phyloP scores from a whole-genome alignment of 1,140 invertebrate species.

The Hycleus cichorii region DNA sequence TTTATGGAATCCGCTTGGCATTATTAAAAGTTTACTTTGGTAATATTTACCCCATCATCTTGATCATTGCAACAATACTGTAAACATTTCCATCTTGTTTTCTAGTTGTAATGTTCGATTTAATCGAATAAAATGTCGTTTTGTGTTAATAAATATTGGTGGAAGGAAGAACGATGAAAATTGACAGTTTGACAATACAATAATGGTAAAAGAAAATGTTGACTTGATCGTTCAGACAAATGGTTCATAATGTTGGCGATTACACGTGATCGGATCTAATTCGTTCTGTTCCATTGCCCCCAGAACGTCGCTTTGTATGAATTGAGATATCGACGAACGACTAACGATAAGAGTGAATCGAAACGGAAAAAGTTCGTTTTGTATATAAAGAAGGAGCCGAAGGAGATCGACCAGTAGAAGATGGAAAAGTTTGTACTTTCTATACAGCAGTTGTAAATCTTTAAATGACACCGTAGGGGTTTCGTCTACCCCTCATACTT shows the following conservation, averaged over 20 bases:
- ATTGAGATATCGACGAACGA: constrained; percentile 15
- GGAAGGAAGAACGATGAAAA: too few relatives aligned
- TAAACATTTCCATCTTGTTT: too few relatives aligned
- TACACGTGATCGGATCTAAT: constrained; percentile 7
- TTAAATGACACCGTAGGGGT: constrained; percentile 21
- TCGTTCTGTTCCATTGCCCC: constrained; percentile 13
- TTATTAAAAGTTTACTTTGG: too few relatives aligned
- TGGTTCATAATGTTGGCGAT: constrained; percentile 4
- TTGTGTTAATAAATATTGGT: too few relatives aligned
- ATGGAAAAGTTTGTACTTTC: constrained; percentile 22
- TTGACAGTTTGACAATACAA: too few relatives aligned
- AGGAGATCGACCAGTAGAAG: constrained; percentile 16
- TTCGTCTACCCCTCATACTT: not conserved
- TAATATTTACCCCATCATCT: too few relatives aligned
- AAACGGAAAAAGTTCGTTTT: constrained; percentile 20
- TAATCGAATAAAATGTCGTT: too few relatives aligned
- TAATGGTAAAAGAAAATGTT: too few relatives aligned
- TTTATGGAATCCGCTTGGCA: too few relatives aligned
- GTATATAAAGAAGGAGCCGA: too few relatives aligned
- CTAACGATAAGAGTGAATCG: constrained; percentile 22
- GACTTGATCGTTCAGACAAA: not conserved
- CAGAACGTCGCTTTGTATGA: constrained; percentile 19
- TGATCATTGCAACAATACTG: too few relatives aligned
- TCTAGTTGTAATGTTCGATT: too few relatives aligned
- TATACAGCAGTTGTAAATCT: constrained; percentile 22